These are phyloP conservation scores for Odontomyia ornata DNA, from an alignment of 2,888 invertebrate genomes.

Conservation along the genomic window DNA sequence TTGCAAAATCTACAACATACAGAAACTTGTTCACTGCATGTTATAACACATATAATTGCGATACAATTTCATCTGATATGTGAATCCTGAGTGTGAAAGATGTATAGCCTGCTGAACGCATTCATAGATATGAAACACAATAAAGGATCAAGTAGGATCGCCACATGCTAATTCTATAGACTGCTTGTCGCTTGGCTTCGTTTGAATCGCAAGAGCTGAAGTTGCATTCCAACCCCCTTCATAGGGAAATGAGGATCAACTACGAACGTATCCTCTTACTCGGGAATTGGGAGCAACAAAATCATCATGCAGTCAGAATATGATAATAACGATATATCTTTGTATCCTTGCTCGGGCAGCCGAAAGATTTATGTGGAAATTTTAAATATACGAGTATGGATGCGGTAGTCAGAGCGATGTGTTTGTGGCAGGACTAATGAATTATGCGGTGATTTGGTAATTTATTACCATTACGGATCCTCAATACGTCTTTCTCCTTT, in stretches of 20 bases:
- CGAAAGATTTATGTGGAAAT: slow-evolving; percentile 47
- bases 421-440: slow-evolving; percentile 50
- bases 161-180: slow-evolving; percentile 15
- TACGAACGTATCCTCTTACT: too few species aligned
- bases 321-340: too few species aligned
- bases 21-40: too few species aligned
- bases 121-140: background rate
- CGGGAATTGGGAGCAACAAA: too few species aligned
- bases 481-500: slow-evolving; percentile 36
- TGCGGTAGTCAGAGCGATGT: slow-evolving; percentile 46
- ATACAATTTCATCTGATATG: slow-evolving; percentile 35
- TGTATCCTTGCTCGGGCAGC: background rate
- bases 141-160: slow-evolving; percentile 36
- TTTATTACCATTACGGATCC: slow-evolving; percentile 49
- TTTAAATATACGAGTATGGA: slow-evolving; percentile 50
- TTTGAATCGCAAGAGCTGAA: too few species aligned
- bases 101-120: background rate
- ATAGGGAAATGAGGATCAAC: too few species aligned
- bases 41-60: slow-evolving; percentile 10
- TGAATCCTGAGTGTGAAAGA: slow-evolving; percentile 7
- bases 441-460: slow-evolving; percentile 51
- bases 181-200: background rate
- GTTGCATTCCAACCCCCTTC: too few species aligned
- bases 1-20: too few species aligned
- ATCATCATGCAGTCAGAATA: too few species aligned